Evolutionary conservation across 92 coral and sea anemone genomes (phyloP), one percentile per base, ranked within the genome.

Genomic region (Epizoanthus scotinus): DNA sequence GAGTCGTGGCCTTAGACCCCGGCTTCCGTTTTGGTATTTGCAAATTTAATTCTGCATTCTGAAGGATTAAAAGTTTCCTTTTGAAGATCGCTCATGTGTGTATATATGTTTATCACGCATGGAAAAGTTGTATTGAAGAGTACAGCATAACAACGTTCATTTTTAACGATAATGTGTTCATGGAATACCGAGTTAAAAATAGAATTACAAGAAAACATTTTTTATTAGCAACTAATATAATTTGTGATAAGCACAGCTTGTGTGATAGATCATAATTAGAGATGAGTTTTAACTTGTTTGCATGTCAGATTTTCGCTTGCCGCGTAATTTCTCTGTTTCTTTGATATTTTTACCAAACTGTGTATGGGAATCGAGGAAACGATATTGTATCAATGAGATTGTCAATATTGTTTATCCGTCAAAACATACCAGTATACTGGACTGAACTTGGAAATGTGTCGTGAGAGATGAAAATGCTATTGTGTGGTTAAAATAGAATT

Each of bases 161-260:
- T 87, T 88, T 92, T 92, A 90, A 87, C 91, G 94, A 83, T 83
- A 77, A 78, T 67, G 83, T 77, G 86, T 28, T 25, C 81, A 36
- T 38, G 50, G 78, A 38, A 40, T 59, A 21, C 31, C 2, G 26
- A 58, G 55, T 63, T 75, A 75, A 31, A 38, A 57, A 75, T 75
- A 75, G 68, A 53, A 47, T 47, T 47, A 38, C 40, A 75, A 34
- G 24, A 38, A 42, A 58, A 59, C 50, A 54, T 55, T 73, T 9
- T 19, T 19, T 59, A 49, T 55, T 31, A 31, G 56, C 52, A 38
- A 59, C 54, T 38, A 7, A 20, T 50, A 57, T 38, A 75, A 22
- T 75, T 75, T 38, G 68, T 21, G 57, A 63, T 34, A n/a, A 31
- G 15, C 26, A 52, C 79, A 73, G 79, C 57, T 75, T 40, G n/a